Evolutionary conservation across 2,113 vertebrate genomes (phyloP), one percentile per base, ranked within the genome.

Genomic region (Opisthocomus hoazin): DNA sequence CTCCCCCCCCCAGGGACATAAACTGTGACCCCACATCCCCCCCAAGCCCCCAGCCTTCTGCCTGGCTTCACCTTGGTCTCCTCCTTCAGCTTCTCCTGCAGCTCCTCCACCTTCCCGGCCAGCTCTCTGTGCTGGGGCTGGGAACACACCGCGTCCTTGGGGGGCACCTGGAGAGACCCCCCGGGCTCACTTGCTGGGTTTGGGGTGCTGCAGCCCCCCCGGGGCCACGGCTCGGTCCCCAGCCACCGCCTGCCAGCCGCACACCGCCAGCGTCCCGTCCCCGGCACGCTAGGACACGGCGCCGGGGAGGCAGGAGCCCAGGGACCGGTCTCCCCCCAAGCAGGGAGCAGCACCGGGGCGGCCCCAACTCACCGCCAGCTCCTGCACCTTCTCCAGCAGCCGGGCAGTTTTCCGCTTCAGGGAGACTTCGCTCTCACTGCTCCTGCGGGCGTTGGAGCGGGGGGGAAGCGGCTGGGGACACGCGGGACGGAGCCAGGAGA

Each of bases 321-420:
- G 68, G 56, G 37, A 58, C 3, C 4, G 2, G 17, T 8, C 7
- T 6, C 22, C 41, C 32, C 11, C 1, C 3, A 19, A 13, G 39
- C 15, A 21, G 30, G 37, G 68, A 39, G 16, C 32, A 50, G 51
- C 63, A 11, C 18, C 1, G 7, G 58, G 48, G 9, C 0, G 5
- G 39, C 32, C 54, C 17, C 4, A 4, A 90, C 96, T 97, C 97
- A 99, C 99, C 97, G 76, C 95, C 11, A 99, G 91, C 37, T 97
- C 98, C 89, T 98, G 98, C 92, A 99, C 93, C 92, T 98, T 99
- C 94, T 99, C 98, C 58, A 98, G 97, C 88, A 99, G 98, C 45
- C 98, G 92, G 45, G 97, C 96, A 46, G 98, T 98, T 97, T 99
- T 99, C 85, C 98, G 98, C 70, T 96, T 98, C 87, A 99, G 97